Percentiles rank a stretch among this genome's conserved stretches.
Evolutionary conservation across 1,140 invertebrate species (phyloP).

Genomic region (Myzus persicae): DNA sequence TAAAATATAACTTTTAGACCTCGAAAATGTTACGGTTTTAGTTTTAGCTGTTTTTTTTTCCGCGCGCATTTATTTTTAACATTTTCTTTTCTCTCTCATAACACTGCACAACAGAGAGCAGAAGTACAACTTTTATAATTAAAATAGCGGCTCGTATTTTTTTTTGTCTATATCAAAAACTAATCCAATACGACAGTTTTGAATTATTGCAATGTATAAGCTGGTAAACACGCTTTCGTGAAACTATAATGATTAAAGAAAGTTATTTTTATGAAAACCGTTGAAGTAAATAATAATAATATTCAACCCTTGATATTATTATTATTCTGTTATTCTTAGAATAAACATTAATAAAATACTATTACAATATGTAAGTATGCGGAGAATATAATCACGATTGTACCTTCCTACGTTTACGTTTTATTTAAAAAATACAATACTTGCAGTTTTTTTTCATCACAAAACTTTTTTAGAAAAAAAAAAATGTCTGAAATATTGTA

Average conservation of each 20-base stretch:
- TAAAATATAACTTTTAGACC: background rate
- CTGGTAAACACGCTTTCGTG: background rate
- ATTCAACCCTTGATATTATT: background rate
- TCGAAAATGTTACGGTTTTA: background rate
- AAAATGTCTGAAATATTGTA: background rate
- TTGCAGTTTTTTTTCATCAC: background rate
- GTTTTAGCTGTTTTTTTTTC: background rate
- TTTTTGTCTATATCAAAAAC: background rate
- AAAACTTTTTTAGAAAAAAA: background rate
- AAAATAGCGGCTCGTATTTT: background rate
- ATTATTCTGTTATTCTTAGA: background rate
- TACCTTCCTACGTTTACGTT: background rate
- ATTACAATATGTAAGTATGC: background rate
- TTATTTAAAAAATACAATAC: background rate
- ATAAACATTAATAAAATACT: background rate
- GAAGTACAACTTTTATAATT: background rate
- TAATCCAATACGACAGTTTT: slow-evolving; percentile 17
- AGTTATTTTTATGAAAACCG: background rate
- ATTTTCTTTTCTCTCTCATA: background rate
- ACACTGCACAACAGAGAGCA: too few species aligned
- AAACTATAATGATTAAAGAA: slow-evolving; percentile 1
- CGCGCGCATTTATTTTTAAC: background rate
- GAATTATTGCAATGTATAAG: background rate
- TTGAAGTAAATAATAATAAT: background rate
- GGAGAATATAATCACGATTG: background rate